These are phyloP conservation scores for Dichetophora obliterata DNA, from an alignment of 2,888 invertebrate species.

Conservation along the genomic window DNA sequence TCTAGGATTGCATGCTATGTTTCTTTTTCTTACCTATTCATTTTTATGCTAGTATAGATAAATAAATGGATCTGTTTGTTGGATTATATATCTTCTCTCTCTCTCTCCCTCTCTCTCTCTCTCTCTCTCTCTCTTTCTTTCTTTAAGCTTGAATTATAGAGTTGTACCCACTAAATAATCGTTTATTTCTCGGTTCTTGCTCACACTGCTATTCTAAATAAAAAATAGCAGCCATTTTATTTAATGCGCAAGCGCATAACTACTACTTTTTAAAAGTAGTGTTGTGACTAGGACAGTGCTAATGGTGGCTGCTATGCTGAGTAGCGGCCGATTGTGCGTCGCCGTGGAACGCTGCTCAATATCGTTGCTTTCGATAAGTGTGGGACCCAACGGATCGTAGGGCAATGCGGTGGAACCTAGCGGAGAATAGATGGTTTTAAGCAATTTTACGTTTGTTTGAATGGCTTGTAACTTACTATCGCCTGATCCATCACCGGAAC, in stretches of 20 bases:
- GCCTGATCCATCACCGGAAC: slow-evolving; percentile 67
- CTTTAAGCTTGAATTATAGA: slow-evolving; percentile 47
- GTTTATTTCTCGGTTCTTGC: slow-evolving; percentile 2
- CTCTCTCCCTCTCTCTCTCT: slow-evolving; percentile 41
- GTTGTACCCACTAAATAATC: slow-evolving; percentile 47
- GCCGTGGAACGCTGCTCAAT: slow-evolving; percentile 49
- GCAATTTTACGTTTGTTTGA: not conserved
- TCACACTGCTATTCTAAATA: not conserved
- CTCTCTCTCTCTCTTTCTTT: slow-evolving; percentile 35
- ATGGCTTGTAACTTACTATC: slow-evolving; percentile 57
- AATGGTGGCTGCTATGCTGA: slow-evolving; percentile 40
- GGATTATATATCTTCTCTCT: slow-evolving; percentile 38
- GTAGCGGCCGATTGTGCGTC: slow-evolving; percentile 41
- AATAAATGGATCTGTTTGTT: slow-evolving; percentile 6
- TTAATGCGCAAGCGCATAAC: slow-evolving; percentile 20
- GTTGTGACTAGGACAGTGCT: slow-evolving; percentile 60
- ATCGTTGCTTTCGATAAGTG: slow-evolving; percentile 50
- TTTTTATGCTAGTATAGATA: slow-evolving; percentile 10
- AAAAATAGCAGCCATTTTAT: slow-evolving; percentile 18
- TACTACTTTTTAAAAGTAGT: slow-evolving; percentile 48
- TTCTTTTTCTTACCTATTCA: not conserved
- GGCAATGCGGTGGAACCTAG: slow-evolving; percentile 55
- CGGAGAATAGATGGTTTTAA: not conserved
- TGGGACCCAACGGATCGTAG: slow-evolving; percentile 56
- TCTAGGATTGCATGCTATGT: not conserved